Base-by-base conservation (phyloP, 92 coral and sea anemone genomes). In the Phenganax stokvisi region DNA sequence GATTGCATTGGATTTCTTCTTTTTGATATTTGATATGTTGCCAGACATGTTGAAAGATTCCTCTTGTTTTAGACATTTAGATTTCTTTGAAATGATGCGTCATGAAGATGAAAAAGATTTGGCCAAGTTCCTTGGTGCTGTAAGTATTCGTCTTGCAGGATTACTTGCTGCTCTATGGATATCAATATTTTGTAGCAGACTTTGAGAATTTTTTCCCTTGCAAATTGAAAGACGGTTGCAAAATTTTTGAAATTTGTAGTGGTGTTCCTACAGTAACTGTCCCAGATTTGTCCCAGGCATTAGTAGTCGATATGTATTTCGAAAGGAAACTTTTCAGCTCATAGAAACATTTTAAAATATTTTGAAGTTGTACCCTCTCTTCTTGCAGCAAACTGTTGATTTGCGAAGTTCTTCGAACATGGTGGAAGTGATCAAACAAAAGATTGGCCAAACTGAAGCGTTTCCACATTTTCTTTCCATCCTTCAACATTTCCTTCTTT, bases 51-150 rank as follows among this genome's bases (percentile, higher is more conserved):
- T 37, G 47, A 37, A 37, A 37, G 47, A 37, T 37, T 37, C 5
- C 47, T 37, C 47, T 37, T 37, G 47, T 37, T 80, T 5, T 72
- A 96, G 99, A 73, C 99, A 96, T 87, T 87, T 96, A 44, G 89
- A 86, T 87, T 96, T 96, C 79, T 96, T 96, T 74, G 99, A 96
- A 87, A 88, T 92, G 25, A 92, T 96, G 77, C 83, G 99, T 57
- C 85, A 87, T 67, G 92, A 92, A 62, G 99, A 96, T 81, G 99
- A 96, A 58, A 92, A 92, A 57, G 99, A 96, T 72, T 87, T 96
- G 57, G 90, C 99, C 12, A 92, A 83, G 55, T 85, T 93, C 77
- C 86, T 88, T 85, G 99, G 99, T 56, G 89, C 89, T 89, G 99
- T 96, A 84, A 87, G 89, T 82, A 57, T 61, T 64, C 51, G 29